These are phyloP conservation scores for Caenorhabditis japonica DNA, from an alignment of 2,888 invertebrate species.

Conservation along the genomic window DNA sequence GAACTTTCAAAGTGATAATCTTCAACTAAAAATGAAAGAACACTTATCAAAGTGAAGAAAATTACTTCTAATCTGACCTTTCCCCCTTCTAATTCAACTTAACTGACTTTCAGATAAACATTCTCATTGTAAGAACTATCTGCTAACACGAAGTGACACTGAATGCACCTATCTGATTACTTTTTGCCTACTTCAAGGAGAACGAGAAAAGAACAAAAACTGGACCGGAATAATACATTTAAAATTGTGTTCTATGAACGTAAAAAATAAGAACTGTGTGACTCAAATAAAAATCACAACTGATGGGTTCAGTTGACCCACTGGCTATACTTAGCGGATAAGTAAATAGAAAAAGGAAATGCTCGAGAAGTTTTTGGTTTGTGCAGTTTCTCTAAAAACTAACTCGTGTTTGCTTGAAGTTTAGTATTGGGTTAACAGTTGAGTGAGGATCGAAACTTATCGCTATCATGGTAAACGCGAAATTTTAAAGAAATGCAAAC, in stretches of 20 bases:
- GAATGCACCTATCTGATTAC: conserved; percentile 34
- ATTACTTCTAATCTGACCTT: too few species aligned
- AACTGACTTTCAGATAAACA: conserved; percentile 18
- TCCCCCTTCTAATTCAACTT: conserved; percentile 5
- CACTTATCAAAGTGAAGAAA: too few species aligned
- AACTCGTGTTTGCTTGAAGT: conserved; percentile 34
- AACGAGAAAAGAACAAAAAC: too few species aligned
- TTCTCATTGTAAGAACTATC: conserved; percentile 19
- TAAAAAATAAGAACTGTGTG: too few species aligned
- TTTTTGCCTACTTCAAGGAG: not conserved
- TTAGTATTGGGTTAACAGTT: not conserved
- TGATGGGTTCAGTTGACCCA: conserved; percentile 33
- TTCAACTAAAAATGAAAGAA: too few species aligned
- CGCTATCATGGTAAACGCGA: too few species aligned
- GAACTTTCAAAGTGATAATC: too few species aligned
- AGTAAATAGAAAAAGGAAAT: conserved; percentile 29
- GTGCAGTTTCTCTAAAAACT: conserved; percentile 28
- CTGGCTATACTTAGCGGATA: conserved; percentile 29
- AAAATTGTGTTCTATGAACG: too few species aligned
- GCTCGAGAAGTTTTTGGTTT: conserved; percentile 16
- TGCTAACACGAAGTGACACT: conserved; percentile 39
- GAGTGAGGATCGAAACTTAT: too few species aligned
- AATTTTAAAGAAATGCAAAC: not conserved
- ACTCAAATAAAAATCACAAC: too few species aligned
- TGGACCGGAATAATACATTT: too few species aligned